Base-by-base conservation (phyloP, 1,140 invertebrate species). In the Aphelenchoides avenae region DNA sequence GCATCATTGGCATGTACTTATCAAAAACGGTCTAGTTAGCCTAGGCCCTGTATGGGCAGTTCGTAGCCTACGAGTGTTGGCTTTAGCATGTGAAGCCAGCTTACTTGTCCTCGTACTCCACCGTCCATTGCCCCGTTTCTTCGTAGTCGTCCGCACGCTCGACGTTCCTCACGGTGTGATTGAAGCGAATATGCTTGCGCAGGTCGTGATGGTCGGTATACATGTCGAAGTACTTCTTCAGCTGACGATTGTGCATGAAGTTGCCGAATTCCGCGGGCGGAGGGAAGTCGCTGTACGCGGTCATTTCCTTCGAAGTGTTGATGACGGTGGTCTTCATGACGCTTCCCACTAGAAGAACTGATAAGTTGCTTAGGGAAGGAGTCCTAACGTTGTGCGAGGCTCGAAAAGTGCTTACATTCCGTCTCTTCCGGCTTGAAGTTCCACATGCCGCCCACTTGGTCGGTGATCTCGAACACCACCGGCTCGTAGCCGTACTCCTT, bases 241-340 rank as follows among this genome's bases (percentile, higher is more conserved):
- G 68, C 31, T 72, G 40, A 13, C 61, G 65, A 60, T 81, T 77
- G 60, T 78, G 79, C 79, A 80, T 79, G 55, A 76, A 81, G 37
- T 61, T 61, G 15, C 57, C 76, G 41, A 57, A 78, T 5, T 79
- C 68, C 7, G 48, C 50, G 1, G 79, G 77, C 1, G 79, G 78
- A 2, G 81, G 81, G 53, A 77, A 82, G 61, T 82, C 80, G 9
- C 15, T 26, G 20, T 73, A 82, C 80, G 42, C 78, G 79, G 66
- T 66, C 40, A 81, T 72, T 61, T 81, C 81, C 55, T 82, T 82
- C 42, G 77, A 79, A 0, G 79, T 78, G 63, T 82, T 81, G 42
- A 78, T 77, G 6, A 81, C 64, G 2, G 77, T 79, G 13, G 71
- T 71, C 31, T 75, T 73, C 71, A 77, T 75, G 0, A 80, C 78